Conservation (phyloP, 2,797 vertebrate species). For the Acomys russatus region DNA sequence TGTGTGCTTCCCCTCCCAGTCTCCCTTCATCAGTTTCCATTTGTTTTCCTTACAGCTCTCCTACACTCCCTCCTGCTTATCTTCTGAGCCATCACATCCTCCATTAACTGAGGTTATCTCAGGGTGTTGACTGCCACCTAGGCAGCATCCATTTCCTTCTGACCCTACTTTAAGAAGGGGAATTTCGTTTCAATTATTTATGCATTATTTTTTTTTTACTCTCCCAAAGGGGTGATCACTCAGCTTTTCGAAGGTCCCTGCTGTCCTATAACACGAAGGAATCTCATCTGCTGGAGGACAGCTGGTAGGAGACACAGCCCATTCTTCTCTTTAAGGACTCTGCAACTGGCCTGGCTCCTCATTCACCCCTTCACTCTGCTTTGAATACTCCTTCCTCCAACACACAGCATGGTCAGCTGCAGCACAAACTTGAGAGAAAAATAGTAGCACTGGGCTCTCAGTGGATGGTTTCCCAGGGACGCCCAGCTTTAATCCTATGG, state of each 20-base stretch:
- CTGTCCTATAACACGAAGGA: conserved; percentile 73
- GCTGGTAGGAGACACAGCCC: conserved; percentile 72
- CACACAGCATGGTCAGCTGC: neutral
- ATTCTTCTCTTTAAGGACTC: conserved; percentile 33
- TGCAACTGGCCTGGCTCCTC: neutral
- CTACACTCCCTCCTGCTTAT: conserved; percentile 70
- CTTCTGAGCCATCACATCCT: conserved; percentile 41
- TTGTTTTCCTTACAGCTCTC: conserved; percentile 72
- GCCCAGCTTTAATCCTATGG: neutral
- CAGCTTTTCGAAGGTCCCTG: conserved; percentile 81
- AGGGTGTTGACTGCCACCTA: conserved; percentile 72
- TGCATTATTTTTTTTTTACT: conserved; percentile 51
- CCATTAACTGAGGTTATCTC: conserved; percentile 79
- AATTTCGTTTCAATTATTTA: conserved; percentile 85
- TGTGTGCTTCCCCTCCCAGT: conserved; percentile 36
- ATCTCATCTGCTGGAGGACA: conserved; percentile 83
- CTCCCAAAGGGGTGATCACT: conserved; percentile 83
- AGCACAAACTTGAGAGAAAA: conserved; percentile 3
- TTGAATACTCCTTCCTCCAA: neutral
- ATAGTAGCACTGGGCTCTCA: neutral
- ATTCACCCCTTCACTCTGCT: neutral
- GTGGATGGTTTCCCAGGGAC: neutral
- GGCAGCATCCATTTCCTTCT: conserved; percentile 83
- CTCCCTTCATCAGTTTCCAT: conserved; percentile 69
- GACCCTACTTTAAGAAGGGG: conserved; percentile 81